Evolutionary conservation across 2,888 invertebrate genomes (phyloP).

Genomic region (Napeogenes sylphis): DNA sequence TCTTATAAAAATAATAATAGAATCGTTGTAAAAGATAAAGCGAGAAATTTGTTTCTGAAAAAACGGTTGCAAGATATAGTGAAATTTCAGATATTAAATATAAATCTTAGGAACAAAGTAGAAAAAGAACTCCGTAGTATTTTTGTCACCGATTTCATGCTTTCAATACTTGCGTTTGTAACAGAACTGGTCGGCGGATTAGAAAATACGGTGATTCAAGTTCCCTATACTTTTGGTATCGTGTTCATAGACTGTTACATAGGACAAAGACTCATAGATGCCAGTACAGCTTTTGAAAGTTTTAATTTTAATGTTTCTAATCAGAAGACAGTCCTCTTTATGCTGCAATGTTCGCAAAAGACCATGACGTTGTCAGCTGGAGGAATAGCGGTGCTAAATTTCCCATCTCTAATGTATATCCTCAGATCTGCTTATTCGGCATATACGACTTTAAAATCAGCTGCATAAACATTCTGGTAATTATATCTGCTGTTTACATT

Average conservation of each 20-base stretch:
- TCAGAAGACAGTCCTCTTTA: slow-evolving; percentile 32
- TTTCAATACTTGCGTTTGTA: slow-evolving; percentile 42
- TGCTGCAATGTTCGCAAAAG: slow-evolving; percentile 49
- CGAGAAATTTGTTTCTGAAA: slow-evolving; percentile 32
- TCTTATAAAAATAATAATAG: slow-evolving; percentile 4
- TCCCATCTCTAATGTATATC: slow-evolving; percentile 45
- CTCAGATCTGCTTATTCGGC: slow-evolving; percentile 48
- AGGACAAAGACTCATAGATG: too few relatives aligned
- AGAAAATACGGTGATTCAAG: slow-evolving; percentile 45
- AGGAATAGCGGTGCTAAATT: slow-evolving; percentile 44
- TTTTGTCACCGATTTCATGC: slow-evolving; percentile 43
- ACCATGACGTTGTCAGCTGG: slow-evolving; percentile 49
- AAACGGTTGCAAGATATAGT: slow-evolving; percentile 37
- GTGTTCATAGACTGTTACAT: slow-evolving; percentile 34
- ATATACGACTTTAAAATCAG: slow-evolving; percentile 45
- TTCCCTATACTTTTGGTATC: slow-evolving; percentile 43
- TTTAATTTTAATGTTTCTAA: slow-evolving; percentile 17
- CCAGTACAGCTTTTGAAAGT: slow-evolving; percentile 21
- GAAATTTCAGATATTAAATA: slow-evolving; percentile 38
- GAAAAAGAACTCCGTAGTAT: slow-evolving; percentile 41
- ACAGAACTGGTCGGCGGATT: slow-evolving; percentile 50
- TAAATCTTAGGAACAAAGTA: slow-evolving; percentile 36
- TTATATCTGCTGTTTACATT: too few relatives aligned
- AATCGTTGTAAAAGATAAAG: slow-evolving; percentile 6
- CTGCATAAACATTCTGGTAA: slow-evolving; percentile 15